Evolutionary conservation across 1,140 invertebrate species (phyloP), one percentile per base, ranked within the genome.

Genomic region (Aphaenogaster floridana): DNA sequence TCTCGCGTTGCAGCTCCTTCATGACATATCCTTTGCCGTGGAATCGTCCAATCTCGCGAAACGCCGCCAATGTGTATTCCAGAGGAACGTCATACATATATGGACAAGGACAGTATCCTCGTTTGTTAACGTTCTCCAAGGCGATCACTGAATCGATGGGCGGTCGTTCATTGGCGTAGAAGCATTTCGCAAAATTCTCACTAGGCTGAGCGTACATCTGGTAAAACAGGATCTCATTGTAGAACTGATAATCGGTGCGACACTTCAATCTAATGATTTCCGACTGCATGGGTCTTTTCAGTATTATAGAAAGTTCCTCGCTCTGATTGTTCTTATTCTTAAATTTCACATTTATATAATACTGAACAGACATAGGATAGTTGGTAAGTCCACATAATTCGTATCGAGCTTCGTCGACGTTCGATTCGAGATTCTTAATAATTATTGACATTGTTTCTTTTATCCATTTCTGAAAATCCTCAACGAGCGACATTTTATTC

Each of bases 21-120:
- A 94, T 89, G 0, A 74, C 77, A 50, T 94, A 95, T 3, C 93
- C 94, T 6, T 90, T 87, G 0, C 93, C 94, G 64, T 96, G 96
- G 77, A 95, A 95, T 57, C 86, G 84, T 2, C 89, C 96, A 6
- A 96, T 87, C 21, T 92, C 92, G 48, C 87, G 72, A 52, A 96
- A 59, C 7, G 92, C 94, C 5, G 93, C 86, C 3, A 89, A 21
- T 39, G 91, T 83, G 68, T 95, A 95, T 0, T 93, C 86, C 48
- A 93, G 17, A 0, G 87, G 86, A 13, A 86, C 1, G n/a, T 92
- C 76, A 36, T 76, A 64, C 3, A 21, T 78, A 17, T 86, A 66
- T 0, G 88, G 50, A 45, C 86, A 87, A 0, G 86, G 3, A 0
- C 50, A 2, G 42, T 86, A 94, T 0, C 89, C 91, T 5, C 8